Conservation (phyloP, 2,888 invertebrate genomes). For the Tolmerus cingulatus region DNA sequence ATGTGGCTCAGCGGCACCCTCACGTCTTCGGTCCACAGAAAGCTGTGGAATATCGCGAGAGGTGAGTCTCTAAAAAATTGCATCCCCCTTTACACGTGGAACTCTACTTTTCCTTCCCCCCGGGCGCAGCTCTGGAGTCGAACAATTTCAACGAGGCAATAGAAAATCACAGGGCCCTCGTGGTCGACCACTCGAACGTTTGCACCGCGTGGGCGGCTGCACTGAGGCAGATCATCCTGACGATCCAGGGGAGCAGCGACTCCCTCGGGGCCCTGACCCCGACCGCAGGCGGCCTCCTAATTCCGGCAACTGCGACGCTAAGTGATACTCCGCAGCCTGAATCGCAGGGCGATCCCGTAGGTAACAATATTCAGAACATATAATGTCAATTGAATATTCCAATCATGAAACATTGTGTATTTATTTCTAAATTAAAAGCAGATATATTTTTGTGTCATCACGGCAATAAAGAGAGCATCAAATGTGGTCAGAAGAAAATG, state of each 20-base stretch:
- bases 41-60: constrained; percentile 54
- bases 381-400: constrained; percentile 41
- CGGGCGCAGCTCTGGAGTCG: constrained; percentile 51
- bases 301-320: constrained; percentile 24
- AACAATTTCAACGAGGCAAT: constrained; percentile 54
- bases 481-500: background rate
- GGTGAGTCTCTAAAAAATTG: constrained; percentile 46
- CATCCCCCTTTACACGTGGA: background rate
- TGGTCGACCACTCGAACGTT: constrained; percentile 54
- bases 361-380: constrained; percentile 37
- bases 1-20: constrained; percentile 55
- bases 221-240: constrained; percentile 54
- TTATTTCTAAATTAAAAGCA: constrained; percentile 34
- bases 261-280: background rate
- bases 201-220: constrained; percentile 55
- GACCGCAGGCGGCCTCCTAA: background rate
- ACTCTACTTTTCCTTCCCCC: background rate
- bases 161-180: constrained; percentile 54
- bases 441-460: constrained; percentile 39
- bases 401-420: constrained; percentile 22
- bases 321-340: constrained; percentile 42
- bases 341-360: constrained; percentile 49
- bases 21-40: constrained; percentile 52
- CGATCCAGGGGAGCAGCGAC: constrained; percentile 49
- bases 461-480: constrained; percentile 17